These are phyloP conservation scores for Trogon surrucura DNA, from an alignment of 2,113 vertebrate genomes.

Conservation along the genomic window DNA sequence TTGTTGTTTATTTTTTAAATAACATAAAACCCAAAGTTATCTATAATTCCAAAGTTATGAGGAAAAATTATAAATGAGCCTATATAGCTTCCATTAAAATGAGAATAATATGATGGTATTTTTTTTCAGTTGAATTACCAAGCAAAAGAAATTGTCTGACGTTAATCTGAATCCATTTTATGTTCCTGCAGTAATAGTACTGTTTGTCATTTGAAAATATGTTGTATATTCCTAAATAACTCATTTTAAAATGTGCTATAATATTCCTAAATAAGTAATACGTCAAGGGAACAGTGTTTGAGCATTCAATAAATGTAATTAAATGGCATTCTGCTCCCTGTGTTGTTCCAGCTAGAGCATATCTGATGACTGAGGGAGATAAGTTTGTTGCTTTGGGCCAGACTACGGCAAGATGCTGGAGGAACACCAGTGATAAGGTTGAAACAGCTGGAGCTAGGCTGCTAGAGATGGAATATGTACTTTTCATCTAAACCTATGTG, in stretches of 20 bases:
- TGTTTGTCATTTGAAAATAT: background rate
- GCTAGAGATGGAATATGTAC: background rate
- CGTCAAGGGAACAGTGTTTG: background rate
- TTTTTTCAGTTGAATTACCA: slow-evolving; percentile 17
- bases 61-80: background rate
- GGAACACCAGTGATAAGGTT: background rate
- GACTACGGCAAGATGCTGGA: background rate
- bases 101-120: background rate
- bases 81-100: background rate
- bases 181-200: background rate
- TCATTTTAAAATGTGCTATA: background rate
- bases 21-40: background rate
- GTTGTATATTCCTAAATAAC: background rate
- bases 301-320: background rate
- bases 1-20: background rate
- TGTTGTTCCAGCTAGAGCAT: background rate
- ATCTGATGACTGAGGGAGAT: background rate
- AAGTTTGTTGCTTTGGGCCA: background rate
- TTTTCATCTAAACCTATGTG: background rate
- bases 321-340: background rate
- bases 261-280: slow-evolving; percentile 4
- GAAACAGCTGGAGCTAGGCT: background rate
- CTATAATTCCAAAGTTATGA: background rate
- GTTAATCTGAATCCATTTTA: background rate
- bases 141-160: background rate